phyloP scores from a whole-genome alignment of 2,797 vertebrate species.

The Tiaroga cobitis region DNA sequence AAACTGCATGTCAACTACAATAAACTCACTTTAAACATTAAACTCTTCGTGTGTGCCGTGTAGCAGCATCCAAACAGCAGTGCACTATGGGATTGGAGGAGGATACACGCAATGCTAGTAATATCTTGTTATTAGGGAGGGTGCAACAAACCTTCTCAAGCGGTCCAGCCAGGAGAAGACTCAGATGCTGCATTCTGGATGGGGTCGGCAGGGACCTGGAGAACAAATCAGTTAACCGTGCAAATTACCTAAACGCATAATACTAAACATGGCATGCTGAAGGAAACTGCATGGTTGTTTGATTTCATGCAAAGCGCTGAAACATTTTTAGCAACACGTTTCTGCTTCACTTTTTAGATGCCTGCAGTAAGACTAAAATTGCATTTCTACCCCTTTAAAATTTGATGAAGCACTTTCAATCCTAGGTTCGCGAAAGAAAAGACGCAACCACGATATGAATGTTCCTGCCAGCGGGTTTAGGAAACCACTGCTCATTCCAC shows the following conservation, averaged over 20 bases:
- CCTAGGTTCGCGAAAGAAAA: no score
- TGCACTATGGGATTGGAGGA: neutral
- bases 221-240: neutral
- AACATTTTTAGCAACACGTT: neutral
- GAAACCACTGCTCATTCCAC: neutral
- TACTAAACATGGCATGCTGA: neutral
- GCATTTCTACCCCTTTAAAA: neutral
- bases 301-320: neutral
- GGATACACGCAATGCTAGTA: neutral
- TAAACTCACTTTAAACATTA: neutral
- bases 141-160: conserved; percentile 82
- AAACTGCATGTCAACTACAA: neutral
- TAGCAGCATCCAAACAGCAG: neutral
- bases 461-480: neutral
- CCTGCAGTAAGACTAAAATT: neutral
- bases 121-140: neutral
- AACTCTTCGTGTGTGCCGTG: fast-evolving
- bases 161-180: conserved; percentile 78
- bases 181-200: conserved; percentile 82
- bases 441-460: neutral
- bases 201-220: conserved; percentile 70
- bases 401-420: neutral
- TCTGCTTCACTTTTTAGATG: neutral
- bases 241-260: neutral
- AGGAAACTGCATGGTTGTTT: neutral